These are phyloP conservation scores for Eulacestoma nigropectus DNA, from an alignment of 2,113 vertebrate genomes.

Conservation along the genomic window DNA sequence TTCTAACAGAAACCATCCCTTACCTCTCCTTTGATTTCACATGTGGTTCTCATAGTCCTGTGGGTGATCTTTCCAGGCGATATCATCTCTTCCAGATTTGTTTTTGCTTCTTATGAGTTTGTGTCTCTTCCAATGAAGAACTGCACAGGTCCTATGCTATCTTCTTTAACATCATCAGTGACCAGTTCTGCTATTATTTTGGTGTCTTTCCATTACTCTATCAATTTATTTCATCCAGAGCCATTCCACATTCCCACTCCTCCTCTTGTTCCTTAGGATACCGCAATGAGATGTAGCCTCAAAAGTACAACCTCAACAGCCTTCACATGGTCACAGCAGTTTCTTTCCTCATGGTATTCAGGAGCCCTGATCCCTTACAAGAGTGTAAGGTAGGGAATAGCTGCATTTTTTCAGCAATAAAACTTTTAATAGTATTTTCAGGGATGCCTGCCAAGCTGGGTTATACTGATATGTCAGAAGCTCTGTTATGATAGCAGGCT, in stretches of 20 bases:
- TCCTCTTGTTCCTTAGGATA: not conserved
- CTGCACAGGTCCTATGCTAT: not conserved
- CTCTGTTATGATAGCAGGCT: not conserved
- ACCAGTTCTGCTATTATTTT: not conserved
- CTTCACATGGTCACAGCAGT: not conserved
- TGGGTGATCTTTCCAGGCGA: not conserved
- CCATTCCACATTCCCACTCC: not conserved
- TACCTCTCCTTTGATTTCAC: not conserved
- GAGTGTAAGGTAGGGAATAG: not conserved
- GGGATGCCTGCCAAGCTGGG: not conserved
- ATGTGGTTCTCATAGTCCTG: not conserved
- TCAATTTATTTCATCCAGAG: not conserved
- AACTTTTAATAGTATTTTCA: conserved; percentile 9
- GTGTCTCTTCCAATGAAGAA: not conserved
- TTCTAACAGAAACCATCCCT: not conserved
- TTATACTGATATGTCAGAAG: conserved; percentile 38
- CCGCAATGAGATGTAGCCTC: not conserved
- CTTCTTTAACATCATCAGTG: not conserved
- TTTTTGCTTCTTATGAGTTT: not conserved
- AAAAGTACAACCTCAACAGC: not conserved
- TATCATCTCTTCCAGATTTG: not conserved
- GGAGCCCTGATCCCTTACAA: not conserved
- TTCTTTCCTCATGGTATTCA: not conserved
- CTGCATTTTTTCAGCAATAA: not conserved
- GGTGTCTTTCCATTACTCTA: not conserved